Evolutionary conservation across 2,797 vertebrate species (phyloP), one percentile per base, ranked within the genome.

Genomic region (Scolopax bukidnonensis): DNA sequence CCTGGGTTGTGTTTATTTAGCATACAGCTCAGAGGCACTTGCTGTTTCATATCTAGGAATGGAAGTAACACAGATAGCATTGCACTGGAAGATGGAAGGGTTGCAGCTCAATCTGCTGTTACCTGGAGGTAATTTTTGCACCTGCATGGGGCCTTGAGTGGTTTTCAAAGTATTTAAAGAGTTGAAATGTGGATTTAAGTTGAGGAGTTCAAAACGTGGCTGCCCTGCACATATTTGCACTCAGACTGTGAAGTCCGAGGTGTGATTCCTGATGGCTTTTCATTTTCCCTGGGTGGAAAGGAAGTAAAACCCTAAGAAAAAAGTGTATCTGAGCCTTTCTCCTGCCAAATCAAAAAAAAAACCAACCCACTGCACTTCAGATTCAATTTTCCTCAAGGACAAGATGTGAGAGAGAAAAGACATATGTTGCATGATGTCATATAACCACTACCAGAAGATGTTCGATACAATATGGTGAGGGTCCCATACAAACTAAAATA

Each of bases 1-100:
- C 94, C 94, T 97, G 94, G 95, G 92, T 54, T 96, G 81, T 87
- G 91, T 96, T 97, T 95, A 40, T 90, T 91, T 40, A 94, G 93
- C 43, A 20, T 9, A 93, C 51, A 68, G 95, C 97, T 96, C 3
- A 3, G 84, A 84, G 95, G 92, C 87, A 96, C 90, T 95, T 50
- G 82, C 95, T 96, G 95, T 54, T 90, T 97, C 71, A 0, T 59
- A 89, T 93, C 95, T 96, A 79, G 85, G 79, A 60, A 80, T 82
- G 78, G 85, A 71, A 91, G 75, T 9, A 89, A 16, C 88, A 32
- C 12, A 78, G 90, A 70, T 14, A 56, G 74, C n/a, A 1, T 41
- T 89, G 88, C n/a, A 9, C 20, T 40, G 65, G 60, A 47, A 80
- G 73, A 54, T 70, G 81, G 68, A 48, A 53, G 68, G 54, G 63